Evolutionary conservation across 1,140 invertebrate species (phyloP).

Genomic region (Cydia amplana): DNA sequence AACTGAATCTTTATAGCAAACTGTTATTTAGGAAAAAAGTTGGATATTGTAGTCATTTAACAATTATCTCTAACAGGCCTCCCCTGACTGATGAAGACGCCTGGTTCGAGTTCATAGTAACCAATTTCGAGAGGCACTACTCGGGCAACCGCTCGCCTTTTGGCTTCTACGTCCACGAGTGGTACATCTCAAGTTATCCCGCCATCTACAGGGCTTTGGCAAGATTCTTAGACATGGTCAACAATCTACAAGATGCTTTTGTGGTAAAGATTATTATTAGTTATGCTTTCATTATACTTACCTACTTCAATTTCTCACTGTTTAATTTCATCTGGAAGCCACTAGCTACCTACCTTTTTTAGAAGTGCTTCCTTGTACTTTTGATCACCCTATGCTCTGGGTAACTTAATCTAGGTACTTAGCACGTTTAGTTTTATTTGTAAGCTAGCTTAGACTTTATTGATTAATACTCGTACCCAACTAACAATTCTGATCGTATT

Average conservation of each 20-base stretch:
- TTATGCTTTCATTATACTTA: too few relatives aligned
- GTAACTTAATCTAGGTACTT: too few relatives aligned
- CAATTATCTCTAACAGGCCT: conserved; percentile 55
- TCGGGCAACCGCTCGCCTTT: conserved; percentile 81
- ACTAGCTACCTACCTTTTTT: too few relatives aligned
- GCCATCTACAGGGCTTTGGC: conserved; percentile 64
- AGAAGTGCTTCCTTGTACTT: too few relatives aligned
- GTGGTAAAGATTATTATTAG: conserved; percentile 53
- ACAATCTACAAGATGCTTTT: conserved; percentile 75
- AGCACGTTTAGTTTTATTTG: too few relatives aligned
- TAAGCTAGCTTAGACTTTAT: too few relatives aligned
- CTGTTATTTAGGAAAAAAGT: not conserved
- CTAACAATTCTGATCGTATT: too few relatives aligned
- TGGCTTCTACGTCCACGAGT: conserved; percentile 81
- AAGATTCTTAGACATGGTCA: conserved; percentile 76
- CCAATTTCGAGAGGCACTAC: conserved; percentile 80
- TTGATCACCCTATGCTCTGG: too few relatives aligned
- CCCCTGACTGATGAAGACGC: conserved; percentile 67
- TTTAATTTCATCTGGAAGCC: too few relatives aligned
- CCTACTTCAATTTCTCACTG: too few relatives aligned
- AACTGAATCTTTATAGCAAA: too few relatives aligned
- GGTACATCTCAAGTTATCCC: conserved; percentile 73
- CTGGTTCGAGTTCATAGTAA: conserved; percentile 76
- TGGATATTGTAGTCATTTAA: conserved; percentile 14
- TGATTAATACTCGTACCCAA: too few relatives aligned